These are phyloP conservation scores for Gymnarchus niloticus DNA, from an alignment of 2,113 vertebrate species.

Conservation along the genomic window DNA sequence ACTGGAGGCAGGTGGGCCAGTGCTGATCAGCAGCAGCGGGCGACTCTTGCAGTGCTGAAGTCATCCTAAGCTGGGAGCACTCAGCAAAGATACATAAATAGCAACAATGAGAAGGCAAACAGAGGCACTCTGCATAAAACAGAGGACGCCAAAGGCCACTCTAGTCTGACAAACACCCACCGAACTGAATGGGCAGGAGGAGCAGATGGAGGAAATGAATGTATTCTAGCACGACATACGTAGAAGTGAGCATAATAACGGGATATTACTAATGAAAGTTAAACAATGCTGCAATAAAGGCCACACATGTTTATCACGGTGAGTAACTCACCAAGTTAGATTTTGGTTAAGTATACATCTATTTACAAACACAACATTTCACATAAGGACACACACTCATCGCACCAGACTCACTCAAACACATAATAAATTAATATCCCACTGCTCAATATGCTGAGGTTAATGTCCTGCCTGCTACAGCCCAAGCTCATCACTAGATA, in stretches of 20 bases:
- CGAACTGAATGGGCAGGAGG: neutral
- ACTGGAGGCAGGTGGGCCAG: neutral
- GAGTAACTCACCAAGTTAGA: constrained; percentile 1
- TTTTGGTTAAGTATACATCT: neutral
- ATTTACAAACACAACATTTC: constrained; percentile 1
- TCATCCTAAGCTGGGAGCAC: neutral
- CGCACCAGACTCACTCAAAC: neutral
- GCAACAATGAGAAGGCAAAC: neutral
- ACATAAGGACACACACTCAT: neutral
- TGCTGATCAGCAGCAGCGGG: neutral
- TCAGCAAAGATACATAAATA: neutral
- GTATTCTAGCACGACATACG: neutral
- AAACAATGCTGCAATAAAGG: constrained; percentile 1
- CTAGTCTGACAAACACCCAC: neutral
- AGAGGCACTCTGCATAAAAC: neutral
- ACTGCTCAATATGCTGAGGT: neutral
- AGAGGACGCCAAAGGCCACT: neutral
- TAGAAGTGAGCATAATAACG: neutral
- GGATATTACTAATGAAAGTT: neutral
- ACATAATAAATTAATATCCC: neutral
- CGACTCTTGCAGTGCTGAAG: neutral
- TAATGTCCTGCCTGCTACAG: neutral
- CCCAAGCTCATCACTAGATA: neutral
- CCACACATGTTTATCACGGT: neutral
- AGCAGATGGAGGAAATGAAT: neutral